These are phyloP conservation scores for Tachycineta bicolor DNA, from an alignment of 2,113 vertebrate genomes.

Conservation along the genomic window DNA sequence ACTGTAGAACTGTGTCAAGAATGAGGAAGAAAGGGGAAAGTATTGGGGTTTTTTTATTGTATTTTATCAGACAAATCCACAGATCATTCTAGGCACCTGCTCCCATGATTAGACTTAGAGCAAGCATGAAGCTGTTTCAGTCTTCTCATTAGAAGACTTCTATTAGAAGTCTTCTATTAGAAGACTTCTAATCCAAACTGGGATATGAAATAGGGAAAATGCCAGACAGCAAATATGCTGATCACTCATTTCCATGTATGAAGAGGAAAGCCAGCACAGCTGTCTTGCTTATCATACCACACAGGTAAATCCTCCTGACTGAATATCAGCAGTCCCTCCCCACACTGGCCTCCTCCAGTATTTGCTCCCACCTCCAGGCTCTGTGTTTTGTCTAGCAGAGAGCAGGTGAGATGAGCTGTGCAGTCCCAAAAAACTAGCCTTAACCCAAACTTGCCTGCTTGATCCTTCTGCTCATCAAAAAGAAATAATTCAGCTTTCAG, in stretches of 20 bases:
- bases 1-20: not conserved
- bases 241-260: not conserved
- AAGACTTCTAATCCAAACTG: not conserved
- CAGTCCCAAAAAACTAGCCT: constrained; percentile 19
- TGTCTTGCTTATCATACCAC: not conserved
- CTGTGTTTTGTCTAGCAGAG: constrained; percentile 4
- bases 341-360: not conserved
- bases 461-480: constrained; percentile 25
- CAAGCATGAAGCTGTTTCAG: not conserved
- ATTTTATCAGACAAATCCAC: not conserved
- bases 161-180: no score
- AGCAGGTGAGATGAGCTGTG: constrained; percentile 38
- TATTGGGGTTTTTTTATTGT: not conserved
- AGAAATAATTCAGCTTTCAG: constrained; percentile 15
- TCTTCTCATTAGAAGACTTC: not conserved
- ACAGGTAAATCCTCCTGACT: not conserved
- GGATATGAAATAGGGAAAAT: not conserved
- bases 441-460: constrained; percentile 49
- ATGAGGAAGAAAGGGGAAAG: not conserved
- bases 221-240: not conserved
- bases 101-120: not conserved
- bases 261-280: not conserved
- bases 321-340: not conserved
- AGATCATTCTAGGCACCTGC: not conserved
- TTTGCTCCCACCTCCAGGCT: constrained; percentile 6